phyloP scores from a whole-genome alignment of 64 coral and sea anemone species.

The Trachythela sp. region DNA sequence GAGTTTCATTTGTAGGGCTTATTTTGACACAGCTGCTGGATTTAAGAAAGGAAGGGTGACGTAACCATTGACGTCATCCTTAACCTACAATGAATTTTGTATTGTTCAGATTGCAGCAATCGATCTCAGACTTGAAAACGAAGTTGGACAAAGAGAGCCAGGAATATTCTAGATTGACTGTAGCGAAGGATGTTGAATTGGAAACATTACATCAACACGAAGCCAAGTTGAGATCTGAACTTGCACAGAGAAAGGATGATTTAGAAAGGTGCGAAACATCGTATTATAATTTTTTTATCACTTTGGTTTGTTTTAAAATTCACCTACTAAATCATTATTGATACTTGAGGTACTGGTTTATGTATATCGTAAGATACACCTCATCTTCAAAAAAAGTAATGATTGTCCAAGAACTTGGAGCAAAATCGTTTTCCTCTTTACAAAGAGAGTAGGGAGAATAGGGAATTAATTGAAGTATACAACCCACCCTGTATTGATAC shows the following conservation, averaged over 20 bases:
- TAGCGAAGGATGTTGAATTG: conserved; percentile 78
- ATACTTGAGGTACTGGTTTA: too few relatives aligned
- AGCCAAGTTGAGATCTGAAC: conserved; percentile 73
- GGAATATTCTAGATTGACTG: conserved; percentile 49
- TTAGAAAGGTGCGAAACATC: conserved; percentile 53
- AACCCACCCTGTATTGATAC: too few relatives aligned
- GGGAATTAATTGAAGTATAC: too few relatives aligned
- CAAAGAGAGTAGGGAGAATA: too few relatives aligned
- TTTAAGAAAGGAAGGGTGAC: too few relatives aligned
- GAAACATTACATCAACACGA: conserved; percentile 80
- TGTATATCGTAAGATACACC: neutral
- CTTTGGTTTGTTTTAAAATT: neutral
- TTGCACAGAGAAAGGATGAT: conserved; percentile 62
- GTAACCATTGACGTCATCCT: too few relatives aligned
- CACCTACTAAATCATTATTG: neutral
- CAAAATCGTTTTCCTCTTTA: too few relatives aligned
- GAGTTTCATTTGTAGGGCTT: neutral
- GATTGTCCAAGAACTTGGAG: too few relatives aligned
- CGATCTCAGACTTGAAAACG: conserved; percentile 56
- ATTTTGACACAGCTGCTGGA: too few relatives aligned
- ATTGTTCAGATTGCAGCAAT: conserved; percentile 45
- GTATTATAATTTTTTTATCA: neutral
- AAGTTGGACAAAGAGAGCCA: conserved; percentile 51
- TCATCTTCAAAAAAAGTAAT: too few relatives aligned
- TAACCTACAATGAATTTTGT: neutral